Percentiles rank a stretch among this genome's conserved stretches.
Conservation (phyloP, 2,888 invertebrate genomes). For the Diadromus collaris region DNA sequence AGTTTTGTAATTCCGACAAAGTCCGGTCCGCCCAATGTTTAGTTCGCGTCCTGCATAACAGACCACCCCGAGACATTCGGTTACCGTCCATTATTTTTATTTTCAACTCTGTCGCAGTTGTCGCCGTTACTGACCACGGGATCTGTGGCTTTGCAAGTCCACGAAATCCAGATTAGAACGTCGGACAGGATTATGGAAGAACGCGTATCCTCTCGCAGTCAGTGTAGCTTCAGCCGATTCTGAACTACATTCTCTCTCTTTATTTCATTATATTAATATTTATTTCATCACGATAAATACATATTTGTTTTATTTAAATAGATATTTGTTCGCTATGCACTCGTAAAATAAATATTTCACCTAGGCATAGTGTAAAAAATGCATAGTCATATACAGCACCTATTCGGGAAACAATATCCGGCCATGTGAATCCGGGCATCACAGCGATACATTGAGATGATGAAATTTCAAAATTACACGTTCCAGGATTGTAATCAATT, state of each 20-base stretch:
- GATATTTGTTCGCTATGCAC: too few species aligned
- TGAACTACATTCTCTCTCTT: too few species aligned
- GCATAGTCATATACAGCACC: too few species aligned
- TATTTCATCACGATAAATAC: not conserved
- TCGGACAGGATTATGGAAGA: conserved; percentile 47
- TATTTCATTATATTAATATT: too few species aligned
- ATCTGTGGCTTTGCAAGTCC: conserved; percentile 5
- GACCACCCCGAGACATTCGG: conserved; percentile 69
- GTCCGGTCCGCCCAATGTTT: conserved; percentile 69
- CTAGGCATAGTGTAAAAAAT: too few species aligned
- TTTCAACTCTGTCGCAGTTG: conserved; percentile 48
- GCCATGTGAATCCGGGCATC: not conserved
- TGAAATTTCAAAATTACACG: not conserved
- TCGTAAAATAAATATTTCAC: too few species aligned
- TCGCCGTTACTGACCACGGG: conserved; percentile 23
- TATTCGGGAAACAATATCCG: not conserved
- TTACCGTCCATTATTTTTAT: conserved; percentile 62
- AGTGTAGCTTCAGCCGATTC: not conserved
- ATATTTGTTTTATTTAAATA: too few species aligned
- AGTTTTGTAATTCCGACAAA: conserved; percentile 73
- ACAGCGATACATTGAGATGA: not conserved
- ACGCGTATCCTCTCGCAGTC: not conserved
- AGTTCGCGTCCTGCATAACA: conserved; percentile 67
- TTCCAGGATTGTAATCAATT: not conserved
- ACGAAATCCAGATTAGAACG: conserved; percentile 58